These are phyloP conservation scores for Dendrolimus pini DNA, from an alignment of 2,888 invertebrate species.

Conservation along the genomic window DNA sequence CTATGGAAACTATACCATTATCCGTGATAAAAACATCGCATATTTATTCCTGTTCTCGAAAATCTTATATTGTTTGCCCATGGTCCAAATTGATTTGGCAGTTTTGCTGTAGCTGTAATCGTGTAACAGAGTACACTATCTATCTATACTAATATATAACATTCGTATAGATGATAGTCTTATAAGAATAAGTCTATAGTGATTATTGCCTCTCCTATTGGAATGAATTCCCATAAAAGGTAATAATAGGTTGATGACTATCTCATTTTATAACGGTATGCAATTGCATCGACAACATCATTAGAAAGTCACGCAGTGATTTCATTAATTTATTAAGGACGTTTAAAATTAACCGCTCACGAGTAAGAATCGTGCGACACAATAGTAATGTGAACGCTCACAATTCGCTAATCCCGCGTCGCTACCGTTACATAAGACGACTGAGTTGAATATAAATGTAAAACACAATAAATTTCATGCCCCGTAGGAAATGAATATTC, in stretches of 20 bases:
- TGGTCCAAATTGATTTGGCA: no score
- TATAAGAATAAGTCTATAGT: no score
- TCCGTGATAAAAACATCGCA: no score
- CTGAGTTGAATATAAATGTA: constrained; percentile 77
- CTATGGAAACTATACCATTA: no score
- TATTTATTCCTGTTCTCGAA: no score
- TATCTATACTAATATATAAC: no score
- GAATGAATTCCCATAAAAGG: not conserved
- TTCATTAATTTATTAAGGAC: constrained; percentile 58
- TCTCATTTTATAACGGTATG: constrained; percentile 42
- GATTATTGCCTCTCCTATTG: not conserved
- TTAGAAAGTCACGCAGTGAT: constrained; percentile 55
- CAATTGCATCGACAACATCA: constrained; percentile 40
- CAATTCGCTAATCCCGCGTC: constrained; percentile 74
- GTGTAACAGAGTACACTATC: no score
- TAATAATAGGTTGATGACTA: not conserved
- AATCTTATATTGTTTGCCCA: no score
- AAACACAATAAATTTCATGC: constrained; percentile 78
- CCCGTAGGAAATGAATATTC: constrained; percentile 78
- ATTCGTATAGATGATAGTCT: no score
- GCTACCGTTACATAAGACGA: constrained; percentile 76
- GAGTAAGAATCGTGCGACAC: constrained; percentile 53
- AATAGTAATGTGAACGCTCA: constrained; percentile 65
- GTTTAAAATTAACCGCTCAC: constrained; percentile 56
- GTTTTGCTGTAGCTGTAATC: no score